Evolutionary conservation across 2,113 vertebrate genomes (phyloP).

Genomic region (Setophaga petechia): DNA sequence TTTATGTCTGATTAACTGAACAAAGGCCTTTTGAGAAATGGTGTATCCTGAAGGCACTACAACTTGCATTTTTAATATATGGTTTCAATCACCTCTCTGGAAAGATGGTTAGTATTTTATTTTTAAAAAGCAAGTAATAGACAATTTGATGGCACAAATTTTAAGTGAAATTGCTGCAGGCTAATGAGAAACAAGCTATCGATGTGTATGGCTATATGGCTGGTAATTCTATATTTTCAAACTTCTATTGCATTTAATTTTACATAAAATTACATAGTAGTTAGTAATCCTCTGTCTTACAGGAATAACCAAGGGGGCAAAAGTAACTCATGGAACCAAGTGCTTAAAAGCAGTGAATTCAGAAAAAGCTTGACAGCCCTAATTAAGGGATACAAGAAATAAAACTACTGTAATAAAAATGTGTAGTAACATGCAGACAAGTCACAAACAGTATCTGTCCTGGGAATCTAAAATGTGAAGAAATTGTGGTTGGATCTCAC

Average conservation of each 20-base stretch:
- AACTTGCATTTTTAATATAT: background rate
- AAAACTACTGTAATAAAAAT: background rate
- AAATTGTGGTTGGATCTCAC: background rate
- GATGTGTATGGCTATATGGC: background rate
- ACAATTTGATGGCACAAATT: background rate
- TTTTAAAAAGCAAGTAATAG: background rate
- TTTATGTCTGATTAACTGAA: constrained; percentile 19
- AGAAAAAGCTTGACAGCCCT: background rate
- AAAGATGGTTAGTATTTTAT: background rate
- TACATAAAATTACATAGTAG: constrained; percentile 2
- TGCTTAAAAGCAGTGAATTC: background rate
- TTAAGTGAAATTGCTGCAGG: background rate
- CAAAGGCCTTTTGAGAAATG: background rate
- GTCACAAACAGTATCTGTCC: background rate
- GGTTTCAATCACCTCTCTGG: background rate
- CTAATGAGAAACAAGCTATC: background rate
- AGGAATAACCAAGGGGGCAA: background rate
- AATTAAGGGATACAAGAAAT: background rate
- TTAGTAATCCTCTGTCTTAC: background rate
- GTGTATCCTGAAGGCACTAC: background rate
- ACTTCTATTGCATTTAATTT: constrained; percentile 7
- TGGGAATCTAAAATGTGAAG: background rate
- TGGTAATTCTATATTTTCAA: constrained; percentile 12
- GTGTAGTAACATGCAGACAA: background rate
- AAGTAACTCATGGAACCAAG: background rate